These are phyloP conservation scores for Poecilobothrus nobilitatus DNA, from an alignment of 2,888 invertebrate species.

Conservation along the genomic window DNA sequence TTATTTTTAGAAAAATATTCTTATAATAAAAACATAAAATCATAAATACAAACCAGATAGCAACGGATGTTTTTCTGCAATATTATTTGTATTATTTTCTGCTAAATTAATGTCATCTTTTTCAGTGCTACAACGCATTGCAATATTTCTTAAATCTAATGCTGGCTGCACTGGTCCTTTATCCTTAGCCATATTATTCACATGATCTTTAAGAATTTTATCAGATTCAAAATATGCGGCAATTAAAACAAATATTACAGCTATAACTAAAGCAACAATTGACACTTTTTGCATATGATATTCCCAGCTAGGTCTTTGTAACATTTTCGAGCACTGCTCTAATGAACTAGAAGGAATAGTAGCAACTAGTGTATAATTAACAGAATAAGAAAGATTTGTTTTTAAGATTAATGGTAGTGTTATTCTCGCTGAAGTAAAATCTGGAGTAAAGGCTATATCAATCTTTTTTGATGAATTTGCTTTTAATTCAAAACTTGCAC, in stretches of 20 bases:
- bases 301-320: slow-evolving; percentile 73
- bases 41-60: neutral
- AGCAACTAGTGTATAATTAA: slow-evolving; percentile 63
- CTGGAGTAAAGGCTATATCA: slow-evolving; percentile 81
- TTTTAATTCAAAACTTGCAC: slow-evolving; percentile 58
- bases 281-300: slow-evolving; percentile 56
- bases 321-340: slow-evolving; percentile 56
- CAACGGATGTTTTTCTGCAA: neutral
- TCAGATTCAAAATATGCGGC: slow-evolving; percentile 66
- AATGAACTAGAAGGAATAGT: slow-evolving; percentile 54
- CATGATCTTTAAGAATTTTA: slow-evolving; percentile 51
- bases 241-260: slow-evolving; percentile 57
- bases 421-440: slow-evolving; percentile 71
- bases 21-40: neutral
- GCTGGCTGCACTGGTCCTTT: slow-evolving; percentile 51
- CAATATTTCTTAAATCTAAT: slow-evolving; percentile 50
- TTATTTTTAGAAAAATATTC: neutral
- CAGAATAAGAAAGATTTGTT: slow-evolving; percentile 52
- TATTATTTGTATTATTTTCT: neutral
- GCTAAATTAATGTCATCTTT: slow-evolving; percentile 12
- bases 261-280: slow-evolving; percentile 51
- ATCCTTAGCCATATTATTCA: slow-evolving; percentile 43
- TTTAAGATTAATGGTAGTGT: slow-evolving; percentile 54
- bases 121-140: slow-evolving; percentile 22
- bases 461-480: slow-evolving; percentile 68